Percentiles rank a stretch among this genome's conserved stretches.
Evolutionary conservation across 35 echinoderm and acorn worm genomes (phyloP).

Genomic region (Hemicentrotus pulcherrimus): DNA sequence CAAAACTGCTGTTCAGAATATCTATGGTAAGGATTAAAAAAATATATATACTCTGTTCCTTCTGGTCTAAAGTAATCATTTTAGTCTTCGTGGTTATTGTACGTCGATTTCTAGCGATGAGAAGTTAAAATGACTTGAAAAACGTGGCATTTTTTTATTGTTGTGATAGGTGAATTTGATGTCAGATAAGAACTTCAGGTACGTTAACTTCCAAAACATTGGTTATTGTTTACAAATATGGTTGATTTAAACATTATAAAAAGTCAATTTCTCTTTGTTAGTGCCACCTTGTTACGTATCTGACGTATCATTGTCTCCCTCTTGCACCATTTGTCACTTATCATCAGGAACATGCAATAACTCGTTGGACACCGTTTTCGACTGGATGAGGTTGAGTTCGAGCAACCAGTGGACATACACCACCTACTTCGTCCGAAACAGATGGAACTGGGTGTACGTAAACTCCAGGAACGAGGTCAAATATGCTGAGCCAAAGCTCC

Average conservation of each 20-base stretch:
- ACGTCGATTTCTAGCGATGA: no score
- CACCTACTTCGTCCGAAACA: constrained; percentile 70
- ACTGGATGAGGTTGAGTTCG: constrained; percentile 66
- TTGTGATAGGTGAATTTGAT: no score
- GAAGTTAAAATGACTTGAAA: no score
- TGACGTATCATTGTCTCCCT: background rate
- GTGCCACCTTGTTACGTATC: background rate
- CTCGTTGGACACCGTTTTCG: constrained; percentile 71
- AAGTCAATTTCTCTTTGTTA: no score
- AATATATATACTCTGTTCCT: no score
- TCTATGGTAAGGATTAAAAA: background rate
- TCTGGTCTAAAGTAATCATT: no score
- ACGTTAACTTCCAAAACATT: no score
- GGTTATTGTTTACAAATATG: no score
- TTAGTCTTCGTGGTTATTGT: no score
- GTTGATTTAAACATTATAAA: no score
- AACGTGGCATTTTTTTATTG: no score
- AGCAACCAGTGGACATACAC: constrained; percentile 59
- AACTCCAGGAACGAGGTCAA: constrained; percentile 60
- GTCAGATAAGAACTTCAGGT: no score
- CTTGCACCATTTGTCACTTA: background rate
- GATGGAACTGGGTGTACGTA: constrained; percentile 74
- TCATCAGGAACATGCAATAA: constrained; percentile 64
- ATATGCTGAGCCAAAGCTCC: constrained; percentile 60
- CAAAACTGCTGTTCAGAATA: constrained; percentile 38